phyloP scores from a whole-genome alignment of 2,113 vertebrate species.

The Brienomyrus brachyistius region DNA sequence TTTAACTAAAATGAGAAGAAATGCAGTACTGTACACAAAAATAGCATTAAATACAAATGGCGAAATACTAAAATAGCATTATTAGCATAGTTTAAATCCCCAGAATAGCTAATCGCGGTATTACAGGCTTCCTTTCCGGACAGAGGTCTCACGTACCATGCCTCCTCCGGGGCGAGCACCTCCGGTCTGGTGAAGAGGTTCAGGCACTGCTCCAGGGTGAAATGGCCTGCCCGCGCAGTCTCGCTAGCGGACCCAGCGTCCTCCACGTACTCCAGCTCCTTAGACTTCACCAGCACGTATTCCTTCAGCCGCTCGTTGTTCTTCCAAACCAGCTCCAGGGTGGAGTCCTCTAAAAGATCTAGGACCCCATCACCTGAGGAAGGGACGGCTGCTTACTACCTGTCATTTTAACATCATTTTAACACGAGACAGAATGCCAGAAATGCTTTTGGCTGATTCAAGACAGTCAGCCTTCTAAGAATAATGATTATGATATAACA shows the following conservation, averaged over 20 bases:
- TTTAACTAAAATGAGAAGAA: background rate
- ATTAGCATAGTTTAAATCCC: background rate
- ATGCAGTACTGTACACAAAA: background rate
- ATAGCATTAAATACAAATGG: background rate
- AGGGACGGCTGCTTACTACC: background rate
- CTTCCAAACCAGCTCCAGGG: slow-evolving; percentile 88
- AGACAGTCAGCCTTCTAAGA: background rate
- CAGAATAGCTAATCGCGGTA: background rate
- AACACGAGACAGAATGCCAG: background rate
- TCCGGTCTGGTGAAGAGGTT: slow-evolving; percentile 96
- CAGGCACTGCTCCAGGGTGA: slow-evolving; percentile 94
- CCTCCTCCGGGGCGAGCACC: slow-evolving; percentile 93
- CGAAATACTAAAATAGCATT: background rate
- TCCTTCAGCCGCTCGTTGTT: slow-evolving; percentile 93
- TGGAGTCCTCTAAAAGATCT: slow-evolving; percentile 75
- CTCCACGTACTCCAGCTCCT: slow-evolving; percentile 88
- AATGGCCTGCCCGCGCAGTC: slow-evolving; percentile 86
- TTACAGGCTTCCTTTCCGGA: background rate
- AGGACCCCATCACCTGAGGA: slow-evolving; percentile 66
- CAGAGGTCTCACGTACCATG: slow-evolving; percentile 67
- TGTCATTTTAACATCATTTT: background rate
- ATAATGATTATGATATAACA: background rate
- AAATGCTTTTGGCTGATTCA: background rate
- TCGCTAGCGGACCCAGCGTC: slow-evolving; percentile 84
- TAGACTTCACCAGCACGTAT: slow-evolving; percentile 89